A percentile compares a stretch with the other conserved stretches of the same genome.
Evolutionary conservation across 2,113 vertebrate species (phyloP).

Genomic region (Patagioenas fasciata): DNA sequence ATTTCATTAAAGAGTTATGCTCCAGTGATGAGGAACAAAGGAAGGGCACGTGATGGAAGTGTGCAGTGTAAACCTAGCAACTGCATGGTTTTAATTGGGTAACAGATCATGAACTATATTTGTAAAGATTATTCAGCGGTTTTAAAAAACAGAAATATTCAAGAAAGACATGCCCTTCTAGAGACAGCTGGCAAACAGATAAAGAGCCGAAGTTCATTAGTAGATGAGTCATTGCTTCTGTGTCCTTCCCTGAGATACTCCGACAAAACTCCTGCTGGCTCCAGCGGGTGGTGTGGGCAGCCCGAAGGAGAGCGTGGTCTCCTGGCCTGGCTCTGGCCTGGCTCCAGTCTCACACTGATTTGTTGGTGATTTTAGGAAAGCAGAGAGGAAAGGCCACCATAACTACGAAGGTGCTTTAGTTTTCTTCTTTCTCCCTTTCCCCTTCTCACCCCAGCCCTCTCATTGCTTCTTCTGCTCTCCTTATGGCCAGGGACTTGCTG

Average conservation of each 20-base stretch:
- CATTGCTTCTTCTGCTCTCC: not conserved
- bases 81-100: not conserved
- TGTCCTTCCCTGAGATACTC: not conserved
- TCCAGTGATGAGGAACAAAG: not conserved
- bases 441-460: fast-evolving
- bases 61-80: not conserved
- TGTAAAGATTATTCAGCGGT: conserved; percentile 39
- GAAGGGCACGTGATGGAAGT: not conserved
- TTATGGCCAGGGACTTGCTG: not conserved
- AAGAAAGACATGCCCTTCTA: conserved; percentile 15
- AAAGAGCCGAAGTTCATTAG: not conserved
- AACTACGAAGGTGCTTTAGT: not conserved
- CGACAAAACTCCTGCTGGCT: not conserved
- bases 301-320: not conserved
- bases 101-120: not conserved
- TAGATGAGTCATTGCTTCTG: not conserved
- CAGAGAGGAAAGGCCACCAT: not conserved
- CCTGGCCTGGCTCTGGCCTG: not conserved
- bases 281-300: not conserved
- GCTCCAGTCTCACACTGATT: not conserved
- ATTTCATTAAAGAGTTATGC: not conserved
- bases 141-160: conserved; percentile 1
- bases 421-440: not conserved
- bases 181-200: not conserved
- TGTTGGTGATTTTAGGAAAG: not conserved